Conservation (phyloP, 2,888 invertebrate species). For the Mesopsocus fuscifrons region DNA sequence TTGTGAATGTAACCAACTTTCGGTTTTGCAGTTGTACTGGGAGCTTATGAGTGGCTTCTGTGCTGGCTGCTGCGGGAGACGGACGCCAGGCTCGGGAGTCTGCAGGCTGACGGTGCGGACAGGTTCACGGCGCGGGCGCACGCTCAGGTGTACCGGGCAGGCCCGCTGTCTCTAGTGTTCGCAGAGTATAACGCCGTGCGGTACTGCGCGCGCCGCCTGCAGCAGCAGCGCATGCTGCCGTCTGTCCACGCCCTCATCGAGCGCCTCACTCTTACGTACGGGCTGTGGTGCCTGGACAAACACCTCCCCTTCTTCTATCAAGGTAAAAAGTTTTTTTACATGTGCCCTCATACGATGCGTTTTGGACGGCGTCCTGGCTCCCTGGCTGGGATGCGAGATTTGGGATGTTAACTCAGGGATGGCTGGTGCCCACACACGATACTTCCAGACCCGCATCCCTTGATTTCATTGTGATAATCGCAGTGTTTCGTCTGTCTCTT, state of each 20-base stretch:
- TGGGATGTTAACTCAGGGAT: no score
- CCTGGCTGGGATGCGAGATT: no score
- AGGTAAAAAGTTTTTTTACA: no score
- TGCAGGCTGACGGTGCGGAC: slow-evolving; percentile 35
- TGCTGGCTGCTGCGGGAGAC: slow-evolving; percentile 58
- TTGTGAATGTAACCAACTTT: no score
- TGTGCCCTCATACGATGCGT: no score
- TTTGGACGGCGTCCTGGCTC: no score
- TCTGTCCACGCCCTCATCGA: slow-evolving; percentile 30
- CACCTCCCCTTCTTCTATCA: slow-evolving; percentile 54
- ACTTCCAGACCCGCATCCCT: no score
- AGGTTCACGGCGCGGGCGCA: slow-evolving; percentile 60
- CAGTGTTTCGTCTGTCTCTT: no score
- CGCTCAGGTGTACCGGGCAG: slow-evolving; percentile 63
- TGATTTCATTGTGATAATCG: no score
- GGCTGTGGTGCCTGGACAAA: slow-evolving; percentile 41
- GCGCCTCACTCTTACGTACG: slow-evolving; percentile 34
- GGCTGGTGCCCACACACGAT: no score
- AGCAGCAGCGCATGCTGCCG: slow-evolving; percentile 22
- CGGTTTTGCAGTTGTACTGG: slow-evolving; percentile 44
- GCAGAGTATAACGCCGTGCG: slow-evolving; percentile 38
- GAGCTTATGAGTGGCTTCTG: slow-evolving; percentile 67
- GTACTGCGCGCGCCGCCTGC: slow-evolving; percentile 29
- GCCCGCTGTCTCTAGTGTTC: slow-evolving; percentile 53
- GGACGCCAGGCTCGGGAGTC: slow-evolving; percentile 34